Evolutionary conservation across 2,888 invertebrate species (phyloP).

Genomic region (Aphrophora alni): DNA sequence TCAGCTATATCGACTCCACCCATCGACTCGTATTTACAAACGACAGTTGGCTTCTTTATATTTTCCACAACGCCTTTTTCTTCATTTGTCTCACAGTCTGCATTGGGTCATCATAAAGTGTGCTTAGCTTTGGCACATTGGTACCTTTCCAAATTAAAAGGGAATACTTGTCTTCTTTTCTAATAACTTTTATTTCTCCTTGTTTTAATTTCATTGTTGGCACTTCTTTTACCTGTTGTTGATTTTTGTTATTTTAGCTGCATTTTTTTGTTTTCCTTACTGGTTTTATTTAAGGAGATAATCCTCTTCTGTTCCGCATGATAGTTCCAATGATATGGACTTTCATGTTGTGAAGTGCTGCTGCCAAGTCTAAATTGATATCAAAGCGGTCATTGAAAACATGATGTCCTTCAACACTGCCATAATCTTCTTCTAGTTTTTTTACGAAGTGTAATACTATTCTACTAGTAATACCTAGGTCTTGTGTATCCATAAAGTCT

Average conservation of each 20-base stretch:
- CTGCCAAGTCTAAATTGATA: constrained; percentile 2
- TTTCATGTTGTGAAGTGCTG: constrained; percentile 11
- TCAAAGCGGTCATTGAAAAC: constrained; percentile 16
- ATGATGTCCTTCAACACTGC: not conserved
- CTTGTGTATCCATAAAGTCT: constrained; percentile 12
- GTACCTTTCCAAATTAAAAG: constrained; percentile 24
- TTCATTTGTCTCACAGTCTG: constrained; percentile 18
- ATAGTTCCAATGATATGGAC: constrained; percentile 16
- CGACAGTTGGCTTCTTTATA: not conserved
- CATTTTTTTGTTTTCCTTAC: not conserved
- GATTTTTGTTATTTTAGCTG: no score
- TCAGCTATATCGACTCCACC: constrained; percentile 17
- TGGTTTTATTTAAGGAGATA: not conserved
- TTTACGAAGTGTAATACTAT: constrained; percentile 14
- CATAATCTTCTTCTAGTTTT: constrained; percentile 20
- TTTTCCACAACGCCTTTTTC: no score
- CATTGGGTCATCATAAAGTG: not conserved
- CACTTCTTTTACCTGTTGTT: no score
- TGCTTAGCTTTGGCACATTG: constrained; percentile 1
- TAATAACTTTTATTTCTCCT: constrained; percentile 7
- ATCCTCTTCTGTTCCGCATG: not conserved
- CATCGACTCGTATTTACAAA: constrained; percentile 3
- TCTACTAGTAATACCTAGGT: constrained; percentile 3
- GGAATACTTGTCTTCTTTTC: constrained; percentile 19
- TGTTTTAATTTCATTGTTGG: not conserved